Percentiles rank a stretch among this genome's conserved stretches.
These are phyloP conservation scores for Netelia virgata DNA, from an alignment of 2,888 invertebrate species.

Conservation along the genomic window DNA sequence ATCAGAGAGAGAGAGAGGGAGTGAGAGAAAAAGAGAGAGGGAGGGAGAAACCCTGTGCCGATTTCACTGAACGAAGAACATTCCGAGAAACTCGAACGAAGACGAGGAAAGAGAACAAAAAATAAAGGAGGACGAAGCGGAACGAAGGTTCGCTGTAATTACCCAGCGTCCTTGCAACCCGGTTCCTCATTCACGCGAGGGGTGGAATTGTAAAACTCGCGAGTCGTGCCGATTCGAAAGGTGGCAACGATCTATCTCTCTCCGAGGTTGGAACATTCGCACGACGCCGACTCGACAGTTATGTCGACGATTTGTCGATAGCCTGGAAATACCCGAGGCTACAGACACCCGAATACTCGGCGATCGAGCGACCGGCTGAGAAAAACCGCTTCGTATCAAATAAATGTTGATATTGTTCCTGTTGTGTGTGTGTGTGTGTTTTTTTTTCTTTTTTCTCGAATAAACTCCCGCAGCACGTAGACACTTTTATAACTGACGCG, in stretches of 20 bases:
- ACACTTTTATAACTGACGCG: too few relatives aligned
- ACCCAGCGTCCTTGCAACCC: constrained; percentile 58
- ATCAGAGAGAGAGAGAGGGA: constrained; percentile 1
- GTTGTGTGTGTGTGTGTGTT: too few relatives aligned
- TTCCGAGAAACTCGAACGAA: constrained; percentile 36
- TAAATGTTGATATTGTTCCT: too few relatives aligned
- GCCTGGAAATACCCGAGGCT: too few relatives aligned
- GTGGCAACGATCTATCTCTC: constrained; percentile 41
- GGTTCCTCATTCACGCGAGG: constrained; percentile 33
- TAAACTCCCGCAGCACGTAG: too few relatives aligned
- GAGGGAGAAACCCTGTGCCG: constrained; percentile 21
- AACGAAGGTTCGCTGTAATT: constrained; percentile 59
- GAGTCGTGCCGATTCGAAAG: neutral
- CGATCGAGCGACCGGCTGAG: too few relatives aligned
- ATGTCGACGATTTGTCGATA: too few relatives aligned
- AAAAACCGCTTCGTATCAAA: too few relatives aligned
- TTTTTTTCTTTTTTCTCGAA: too few relatives aligned
- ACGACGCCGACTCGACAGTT: too few relatives aligned
- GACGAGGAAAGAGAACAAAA: constrained; percentile 20
- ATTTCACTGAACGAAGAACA: constrained; percentile 3
- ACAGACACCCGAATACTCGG: too few relatives aligned
- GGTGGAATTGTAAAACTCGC: constrained; percentile 43
- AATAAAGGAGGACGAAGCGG: neutral
- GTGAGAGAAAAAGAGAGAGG: neutral
- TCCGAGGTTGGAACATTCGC: constrained; percentile 31